Evolutionary conservation across 2,888 invertebrate genomes (phyloP), one percentile per base, ranked within the genome.

Genomic region (Rhingia campestris): DNA sequence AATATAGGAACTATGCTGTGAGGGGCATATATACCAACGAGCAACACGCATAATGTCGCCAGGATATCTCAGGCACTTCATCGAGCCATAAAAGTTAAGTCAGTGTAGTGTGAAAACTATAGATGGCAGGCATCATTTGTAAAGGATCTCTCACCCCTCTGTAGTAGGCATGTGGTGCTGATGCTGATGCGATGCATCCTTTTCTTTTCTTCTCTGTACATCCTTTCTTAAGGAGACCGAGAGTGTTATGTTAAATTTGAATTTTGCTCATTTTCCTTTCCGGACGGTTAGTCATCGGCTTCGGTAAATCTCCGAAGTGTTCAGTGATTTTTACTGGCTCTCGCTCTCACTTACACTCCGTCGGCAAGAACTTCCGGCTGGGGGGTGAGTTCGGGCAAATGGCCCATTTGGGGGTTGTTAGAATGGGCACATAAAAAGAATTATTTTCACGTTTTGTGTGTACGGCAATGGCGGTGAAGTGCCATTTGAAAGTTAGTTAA

Each of bases 331-430:
- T 90, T 90, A 90, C 90, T 88, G 30, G 54, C 89, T 89, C 58
- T 43, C 70, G 66, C 45, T n/a, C 63, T 54, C 59, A 41, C 32
- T 37, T 32, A 3, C 2, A 33, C 59, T 59, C 61, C 58, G 6
- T n/a, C 66, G 63, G 61, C 53, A 22, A 6, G 58, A 9, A 22
- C 22, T 22, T 22, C 22, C 22, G 32, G 32, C 30, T 61, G 9
- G 30, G 64, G 84, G 56, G 90, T 90, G 90, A 90, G 90, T 89
- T 90, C 88, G 90, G 91, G 91, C 91, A 90, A 91, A 91, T 91
- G 90, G 90, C 90, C 91, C 91, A 91, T 91, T 91, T 91, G 91
- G 90, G 91, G 91, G 91, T 91, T 91, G 91, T 91, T 91, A 90
- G 90, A 90, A 90, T 90, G 90, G 89, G 88, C 88, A 88, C 88